These are phyloP conservation scores for Lasioglossum figueresi DNA, from an alignment of 2,888 invertebrate genomes.

Conservation along the genomic window DNA sequence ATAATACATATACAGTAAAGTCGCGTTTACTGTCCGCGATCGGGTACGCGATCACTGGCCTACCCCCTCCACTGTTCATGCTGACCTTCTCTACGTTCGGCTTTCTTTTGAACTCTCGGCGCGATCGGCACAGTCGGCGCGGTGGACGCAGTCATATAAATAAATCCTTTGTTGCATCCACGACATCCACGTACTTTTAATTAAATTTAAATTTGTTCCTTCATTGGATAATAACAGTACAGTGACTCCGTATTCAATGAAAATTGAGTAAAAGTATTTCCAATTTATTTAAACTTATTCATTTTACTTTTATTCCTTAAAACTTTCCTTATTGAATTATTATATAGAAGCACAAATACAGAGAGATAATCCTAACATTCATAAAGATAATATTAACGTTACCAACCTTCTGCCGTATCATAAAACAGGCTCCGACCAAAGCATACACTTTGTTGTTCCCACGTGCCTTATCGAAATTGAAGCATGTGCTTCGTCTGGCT, in stretches of 20 bases:
- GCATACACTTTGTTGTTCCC: not conserved
- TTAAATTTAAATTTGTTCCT: not conserved
- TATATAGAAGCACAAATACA: not conserved
- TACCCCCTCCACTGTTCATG: too few relatives aligned
- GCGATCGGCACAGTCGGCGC: too few relatives aligned
- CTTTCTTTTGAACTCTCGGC: too few relatives aligned
- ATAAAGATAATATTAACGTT: too few relatives aligned
- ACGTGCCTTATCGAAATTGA: slow-evolving; percentile 5
- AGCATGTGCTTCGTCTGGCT: not conserved
- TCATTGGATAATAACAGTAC: too few relatives aligned
- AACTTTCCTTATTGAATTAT: not conserved
- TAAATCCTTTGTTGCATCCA: not conserved
- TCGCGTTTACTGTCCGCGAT: too few relatives aligned
- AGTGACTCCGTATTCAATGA: not conserved
- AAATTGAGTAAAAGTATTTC: not conserved
- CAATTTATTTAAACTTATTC: not conserved
- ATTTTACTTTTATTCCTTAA: not conserved
- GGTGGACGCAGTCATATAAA: not conserved
- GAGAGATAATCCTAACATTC: too few relatives aligned
- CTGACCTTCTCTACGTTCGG: too few relatives aligned
- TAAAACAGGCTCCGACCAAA: not conserved
- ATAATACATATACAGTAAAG: too few relatives aligned
- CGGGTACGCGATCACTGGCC: too few relatives aligned
- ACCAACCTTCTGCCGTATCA: not conserved
- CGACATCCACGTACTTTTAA: not conserved